These are phyloP conservation scores for Hydrophis major DNA, from an alignment of 2,797 vertebrate species.

Conservation along the genomic window DNA sequence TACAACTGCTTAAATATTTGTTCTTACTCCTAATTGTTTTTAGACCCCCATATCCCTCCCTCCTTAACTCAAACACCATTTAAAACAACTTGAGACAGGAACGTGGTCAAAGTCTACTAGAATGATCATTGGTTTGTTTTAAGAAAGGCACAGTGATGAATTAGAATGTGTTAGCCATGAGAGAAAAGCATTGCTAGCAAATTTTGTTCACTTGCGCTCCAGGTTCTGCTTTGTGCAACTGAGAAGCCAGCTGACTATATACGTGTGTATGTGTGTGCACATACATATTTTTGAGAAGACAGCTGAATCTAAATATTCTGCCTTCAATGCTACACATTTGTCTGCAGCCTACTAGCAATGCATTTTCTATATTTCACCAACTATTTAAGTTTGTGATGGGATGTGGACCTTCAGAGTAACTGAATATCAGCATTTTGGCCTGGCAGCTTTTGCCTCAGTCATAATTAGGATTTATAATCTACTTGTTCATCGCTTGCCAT, in stretches of 20 bases:
- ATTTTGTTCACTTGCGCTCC: constrained; percentile 20
- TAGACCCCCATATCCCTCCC: not conserved
- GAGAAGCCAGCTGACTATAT: constrained; percentile 32
- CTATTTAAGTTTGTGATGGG: not conserved
- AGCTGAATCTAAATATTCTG: constrained; percentile 10
- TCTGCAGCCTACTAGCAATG: not conserved
- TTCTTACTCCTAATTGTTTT: constrained; percentile 56
- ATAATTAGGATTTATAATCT: not conserved
- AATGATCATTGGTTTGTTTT: constrained; percentile 33
- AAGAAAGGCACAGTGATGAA: constrained; percentile 67
- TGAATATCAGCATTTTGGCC: not conserved
- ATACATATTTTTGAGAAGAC: constrained; percentile 15
- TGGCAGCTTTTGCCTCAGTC: not conserved
- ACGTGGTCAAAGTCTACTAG: constrained; percentile 21
- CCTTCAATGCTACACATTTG: not conserved
- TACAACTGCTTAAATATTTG: constrained; percentile 63
- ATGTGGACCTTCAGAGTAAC: not conserved
- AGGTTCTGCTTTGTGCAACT: constrained; percentile 32
- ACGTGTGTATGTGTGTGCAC: constrained; percentile 22
- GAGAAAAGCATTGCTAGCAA: constrained; percentile 5
- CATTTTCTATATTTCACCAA: not conserved
- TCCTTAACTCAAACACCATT: constrained; percentile 27
- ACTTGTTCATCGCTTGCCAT: not conserved
- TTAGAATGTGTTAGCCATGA: constrained; percentile 44
- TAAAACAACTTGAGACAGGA: constrained; percentile 41